A percentile compares a stretch with the other conserved stretches of the same genome.
phyloP scores from a whole-genome alignment of 2,797 vertebrate species.

The Sebastes matsubarae region DNA sequence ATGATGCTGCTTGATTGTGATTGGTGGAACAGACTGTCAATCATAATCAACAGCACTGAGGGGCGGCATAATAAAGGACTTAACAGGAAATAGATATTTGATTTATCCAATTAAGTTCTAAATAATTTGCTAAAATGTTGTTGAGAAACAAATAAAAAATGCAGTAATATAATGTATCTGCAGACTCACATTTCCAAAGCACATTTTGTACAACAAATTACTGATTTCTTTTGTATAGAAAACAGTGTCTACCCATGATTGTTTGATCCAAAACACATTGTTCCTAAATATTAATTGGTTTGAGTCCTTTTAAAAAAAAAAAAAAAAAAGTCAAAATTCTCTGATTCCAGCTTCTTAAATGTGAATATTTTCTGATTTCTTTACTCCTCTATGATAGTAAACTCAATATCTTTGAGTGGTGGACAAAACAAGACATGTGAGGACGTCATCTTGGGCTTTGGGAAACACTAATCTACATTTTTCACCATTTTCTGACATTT shows the following conservation, averaged over 20 bases:
- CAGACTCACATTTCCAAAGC: neutral
- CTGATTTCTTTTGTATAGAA: neutral
- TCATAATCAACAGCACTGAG: neutral
- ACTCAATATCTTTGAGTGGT: too few relatives aligned
- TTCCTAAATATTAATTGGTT: neutral
- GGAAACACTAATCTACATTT: too few relatives aligned
- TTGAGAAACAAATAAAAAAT: neutral
- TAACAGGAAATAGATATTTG: neutral
- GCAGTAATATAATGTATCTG: neutral
- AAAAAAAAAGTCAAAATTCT: too few relatives aligned
- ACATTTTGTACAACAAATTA: neutral
- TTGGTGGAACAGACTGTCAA: neutral
- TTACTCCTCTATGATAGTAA: too few relatives aligned
- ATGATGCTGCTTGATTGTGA: neutral
- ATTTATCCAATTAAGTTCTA: neutral
- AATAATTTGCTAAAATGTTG: neutral
- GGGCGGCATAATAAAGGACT: neutral
- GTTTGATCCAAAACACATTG: neutral
- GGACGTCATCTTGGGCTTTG: too few relatives aligned
- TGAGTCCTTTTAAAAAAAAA: too few relatives aligned
- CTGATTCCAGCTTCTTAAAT: too few relatives aligned
- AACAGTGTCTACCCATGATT: neutral
- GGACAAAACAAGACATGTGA: too few relatives aligned
- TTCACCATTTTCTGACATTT: too few relatives aligned
- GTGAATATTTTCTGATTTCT: too few relatives aligned